Evolutionary conservation across 2,113 vertebrate genomes (phyloP).

Genomic region (Cricetomys ansorgei): DNA sequence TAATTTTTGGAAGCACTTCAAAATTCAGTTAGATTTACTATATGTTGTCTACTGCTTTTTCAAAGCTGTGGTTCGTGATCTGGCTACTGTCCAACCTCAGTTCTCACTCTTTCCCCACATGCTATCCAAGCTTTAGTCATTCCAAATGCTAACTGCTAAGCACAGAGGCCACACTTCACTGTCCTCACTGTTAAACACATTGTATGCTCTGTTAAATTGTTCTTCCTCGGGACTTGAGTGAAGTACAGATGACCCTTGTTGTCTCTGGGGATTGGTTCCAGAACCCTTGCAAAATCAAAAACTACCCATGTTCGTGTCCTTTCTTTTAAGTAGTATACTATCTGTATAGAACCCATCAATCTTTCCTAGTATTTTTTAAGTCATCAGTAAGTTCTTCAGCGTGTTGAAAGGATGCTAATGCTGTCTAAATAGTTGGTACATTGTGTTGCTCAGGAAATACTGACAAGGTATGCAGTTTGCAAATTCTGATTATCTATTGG

Average conservation of each 20-base stretch:
- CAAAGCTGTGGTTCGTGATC: conserved; percentile 26
- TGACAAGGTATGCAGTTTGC: neutral
- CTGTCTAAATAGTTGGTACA: neutral
- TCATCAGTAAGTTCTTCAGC: neutral
- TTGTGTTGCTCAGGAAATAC: neutral
- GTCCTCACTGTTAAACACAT: neutral
- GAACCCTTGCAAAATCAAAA: neutral
- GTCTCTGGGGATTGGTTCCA: neutral
- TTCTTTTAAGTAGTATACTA: neutral
- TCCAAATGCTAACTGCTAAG: neutral
- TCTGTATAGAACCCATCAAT: neutral
- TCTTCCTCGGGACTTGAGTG: neutral
- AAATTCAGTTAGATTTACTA: conserved; percentile 57
- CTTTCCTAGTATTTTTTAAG: neutral
- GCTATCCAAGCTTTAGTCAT: neutral
- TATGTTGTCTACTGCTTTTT: conserved; percentile 64
- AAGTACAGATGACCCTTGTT: neutral
- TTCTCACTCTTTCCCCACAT: conserved; percentile 17
- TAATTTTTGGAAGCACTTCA: conserved; percentile 73
- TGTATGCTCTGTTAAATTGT: neutral
- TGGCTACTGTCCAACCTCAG: conserved; percentile 27
- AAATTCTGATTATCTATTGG: neutral
- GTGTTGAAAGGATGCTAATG: neutral
- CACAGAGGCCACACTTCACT: neutral
- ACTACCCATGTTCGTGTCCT: neutral